phyloP scores from a whole-genome alignment of 2,797 vertebrate genomes.

The Mionectes olivaceus region DNA sequence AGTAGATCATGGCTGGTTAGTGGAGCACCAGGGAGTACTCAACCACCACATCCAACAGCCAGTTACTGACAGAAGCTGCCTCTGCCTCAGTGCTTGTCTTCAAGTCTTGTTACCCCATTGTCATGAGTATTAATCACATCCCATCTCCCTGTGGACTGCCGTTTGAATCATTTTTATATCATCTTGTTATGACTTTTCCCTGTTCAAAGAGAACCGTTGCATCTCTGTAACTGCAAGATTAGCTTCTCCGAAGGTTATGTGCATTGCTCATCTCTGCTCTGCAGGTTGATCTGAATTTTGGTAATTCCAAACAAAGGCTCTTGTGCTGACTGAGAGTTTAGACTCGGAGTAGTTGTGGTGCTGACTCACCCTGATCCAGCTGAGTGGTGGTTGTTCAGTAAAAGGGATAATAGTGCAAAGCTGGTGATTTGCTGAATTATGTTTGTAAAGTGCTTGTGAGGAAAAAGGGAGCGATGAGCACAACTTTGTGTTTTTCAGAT shows the following conservation, averaged over 20 bases:
- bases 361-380: background rate
- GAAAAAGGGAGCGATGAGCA: background rate
- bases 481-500: background rate
- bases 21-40: background rate
- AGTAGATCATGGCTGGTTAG: background rate
- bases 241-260: background rate
- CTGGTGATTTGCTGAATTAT: background rate
- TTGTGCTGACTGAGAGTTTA: background rate
- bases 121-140: background rate
- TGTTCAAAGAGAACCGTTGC: background rate
- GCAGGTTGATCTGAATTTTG: background rate
- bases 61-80: background rate
- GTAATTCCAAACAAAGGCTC: background rate
- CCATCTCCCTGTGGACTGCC: background rate
- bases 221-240: background rate
- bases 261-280: background rate
- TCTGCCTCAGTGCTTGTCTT: background rate
- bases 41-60: background rate
- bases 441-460: background rate
- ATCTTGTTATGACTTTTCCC: background rate
- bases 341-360: fast-evolving
- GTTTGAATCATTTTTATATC: background rate
- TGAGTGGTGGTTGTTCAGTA: background rate
- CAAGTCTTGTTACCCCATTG: background rate
- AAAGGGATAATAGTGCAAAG: background rate